These are phyloP conservation scores for Astreopora myriophthalma DNA, from an alignment of 64 coral and sea anemone species.

Conservation along the genomic window DNA sequence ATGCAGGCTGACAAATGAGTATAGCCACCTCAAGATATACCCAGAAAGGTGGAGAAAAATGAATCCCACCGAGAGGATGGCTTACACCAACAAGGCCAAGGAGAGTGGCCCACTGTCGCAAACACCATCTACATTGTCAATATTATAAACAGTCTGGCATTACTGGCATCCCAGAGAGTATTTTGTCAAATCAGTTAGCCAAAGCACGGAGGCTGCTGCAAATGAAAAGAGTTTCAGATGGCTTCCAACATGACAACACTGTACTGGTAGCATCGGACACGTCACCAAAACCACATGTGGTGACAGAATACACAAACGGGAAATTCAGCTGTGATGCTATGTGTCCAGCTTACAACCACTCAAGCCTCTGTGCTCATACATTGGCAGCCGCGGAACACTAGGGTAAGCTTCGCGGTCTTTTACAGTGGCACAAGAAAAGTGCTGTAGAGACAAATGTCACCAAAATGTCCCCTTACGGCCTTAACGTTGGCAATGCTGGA, in stretches of 20 bases:
- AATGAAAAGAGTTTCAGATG: slow-evolving; percentile 21
- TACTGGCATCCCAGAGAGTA: slow-evolving; percentile 2
- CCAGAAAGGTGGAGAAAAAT: slow-evolving; percentile 35
- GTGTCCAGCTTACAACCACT: slow-evolving; percentile 36
- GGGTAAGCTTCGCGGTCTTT: slow-evolving; percentile 6
- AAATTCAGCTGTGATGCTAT: not conserved
- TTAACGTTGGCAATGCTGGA: slow-evolving; percentile 27
- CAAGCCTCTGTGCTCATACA: slow-evolving; percentile 26
- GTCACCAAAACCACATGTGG: slow-evolving; percentile 33
- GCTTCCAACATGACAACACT: slow-evolving; percentile 23
- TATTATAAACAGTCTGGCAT: slow-evolving; percentile 29
- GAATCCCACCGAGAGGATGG: slow-evolving; percentile 19
- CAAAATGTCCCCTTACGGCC: slow-evolving; percentile 28
- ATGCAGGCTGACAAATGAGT: slow-evolving; percentile 23
- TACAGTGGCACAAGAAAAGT: slow-evolving; percentile 28
- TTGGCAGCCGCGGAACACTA: slow-evolving; percentile 47
- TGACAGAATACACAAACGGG: not conserved
- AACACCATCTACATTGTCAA: not conserved
- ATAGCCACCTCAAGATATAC: not conserved
- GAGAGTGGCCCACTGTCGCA: slow-evolving; percentile 7
- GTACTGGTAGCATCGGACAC: slow-evolving; percentile 35
- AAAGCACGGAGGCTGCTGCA: slow-evolving; percentile 22
- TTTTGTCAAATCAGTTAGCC: slow-evolving; percentile 14
- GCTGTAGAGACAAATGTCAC: slow-evolving; percentile 22
- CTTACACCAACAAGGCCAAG: slow-evolving; percentile 44